Evolutionary conservation across 1,140 invertebrate genomes (phyloP), one percentile per base, ranked within the genome.

Genomic region (Triops longicaudatus): DNA sequence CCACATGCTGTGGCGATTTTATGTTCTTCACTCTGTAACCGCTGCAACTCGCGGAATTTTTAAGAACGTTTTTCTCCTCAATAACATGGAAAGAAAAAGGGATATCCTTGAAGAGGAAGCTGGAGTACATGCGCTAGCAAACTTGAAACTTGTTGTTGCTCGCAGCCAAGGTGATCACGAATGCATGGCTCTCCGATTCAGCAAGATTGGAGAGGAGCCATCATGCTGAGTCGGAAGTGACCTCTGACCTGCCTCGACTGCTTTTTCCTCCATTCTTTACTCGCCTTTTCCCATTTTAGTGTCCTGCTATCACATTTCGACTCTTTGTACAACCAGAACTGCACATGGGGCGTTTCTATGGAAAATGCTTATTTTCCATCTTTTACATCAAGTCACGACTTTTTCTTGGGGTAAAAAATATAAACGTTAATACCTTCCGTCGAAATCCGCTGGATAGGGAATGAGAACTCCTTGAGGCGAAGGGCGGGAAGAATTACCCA

Each of bases 401-500:
- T 7, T 37, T 37, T 37, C 7, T 37, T 7, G 2, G 2, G 31
- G 7, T 4, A 37, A 37, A 37, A 37, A 37, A 37, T 4, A 7
- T 2, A 37, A 37, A 37, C 7, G 31, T 37, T 37, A 86, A 87
- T 84, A 91, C 91, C 88, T 89, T 80, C 89, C 90, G 31, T 85
- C 84, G 82, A 91, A 91, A 80, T 92, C 90, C 81, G 94, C 92
- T 41, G 93, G 93, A 83, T 94, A 95, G 0, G 93, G 92, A 81
- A 96, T 90, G 22, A 93, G 89, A 73, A 89, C 90, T 74, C 93
- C 94, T 14, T 91, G 89, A 5, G 92, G 92, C 78, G 88, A 90
- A 1, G 93, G 93, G 73, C 89, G 85, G 0, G 88, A 84, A 1
- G 89, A 89, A 81, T 92, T 92, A 2, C 93, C 93, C 26, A 92